These are phyloP conservation scores for Diogma glabrata DNA, from an alignment of 2,888 invertebrate genomes.

Conservation along the genomic window DNA sequence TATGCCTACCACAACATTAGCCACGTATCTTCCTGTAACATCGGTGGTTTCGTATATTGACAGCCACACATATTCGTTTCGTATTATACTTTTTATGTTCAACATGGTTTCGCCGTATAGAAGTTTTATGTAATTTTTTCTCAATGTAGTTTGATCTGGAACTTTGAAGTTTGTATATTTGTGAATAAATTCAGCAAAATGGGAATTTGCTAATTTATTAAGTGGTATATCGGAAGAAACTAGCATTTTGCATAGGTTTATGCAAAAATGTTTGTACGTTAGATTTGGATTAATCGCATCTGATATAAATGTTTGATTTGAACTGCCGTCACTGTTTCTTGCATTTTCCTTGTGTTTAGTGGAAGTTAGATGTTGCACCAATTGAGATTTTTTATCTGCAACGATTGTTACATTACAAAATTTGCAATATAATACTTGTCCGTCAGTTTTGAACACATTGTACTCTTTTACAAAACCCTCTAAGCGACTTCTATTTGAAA, in stretches of 20 bases:
- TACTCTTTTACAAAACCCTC: neutral
- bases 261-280: neutral
- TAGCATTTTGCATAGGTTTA: neutral
- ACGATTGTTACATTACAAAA: neutral
- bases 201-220: neutral
- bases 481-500: neutral
- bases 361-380: too few species aligned
- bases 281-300: neutral
- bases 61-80: neutral
- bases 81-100: neutral
- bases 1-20: neutral
- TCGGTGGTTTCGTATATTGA: too few species aligned
- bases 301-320: neutral
- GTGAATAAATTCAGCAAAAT: neutral
- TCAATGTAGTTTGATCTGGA: neutral
- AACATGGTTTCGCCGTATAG: neutral
- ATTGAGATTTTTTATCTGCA: neutral
- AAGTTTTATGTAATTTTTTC: neutral
- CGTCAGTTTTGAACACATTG: neutral
- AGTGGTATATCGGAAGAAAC: neutral
- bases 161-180: neutral
- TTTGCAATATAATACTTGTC: neutral
- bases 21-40: neutral
- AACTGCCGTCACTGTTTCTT: neutral
- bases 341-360: neutral